Percentiles rank a stretch among this genome's conserved stretches.
Evolutionary conservation across 1,140 invertebrate species (phyloP).

Genomic region (Hestina assimilis): DNA sequence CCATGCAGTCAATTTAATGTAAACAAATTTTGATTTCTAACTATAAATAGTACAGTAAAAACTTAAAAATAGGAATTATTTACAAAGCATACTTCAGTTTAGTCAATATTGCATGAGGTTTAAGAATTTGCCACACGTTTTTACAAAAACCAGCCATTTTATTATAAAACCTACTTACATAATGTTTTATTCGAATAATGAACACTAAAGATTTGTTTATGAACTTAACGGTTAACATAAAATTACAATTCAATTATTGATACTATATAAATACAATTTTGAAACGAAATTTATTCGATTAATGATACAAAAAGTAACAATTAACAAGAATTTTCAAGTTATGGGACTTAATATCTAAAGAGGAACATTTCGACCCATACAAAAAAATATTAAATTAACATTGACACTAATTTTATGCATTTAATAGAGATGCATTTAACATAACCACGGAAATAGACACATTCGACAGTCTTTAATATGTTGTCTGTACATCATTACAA

Average conservation of each 20-base stretch:
- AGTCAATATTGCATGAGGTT: conserved; percentile 55
- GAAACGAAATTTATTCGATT: too few relatives aligned
- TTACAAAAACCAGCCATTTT: conserved; percentile 58
- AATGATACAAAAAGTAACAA: conserved; percentile 3
- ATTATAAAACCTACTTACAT: conserved; percentile 46
- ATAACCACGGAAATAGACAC: neutral
- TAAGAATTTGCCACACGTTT: conserved; percentile 47
- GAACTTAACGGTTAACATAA: too few relatives aligned
- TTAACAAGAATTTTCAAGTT: neutral
- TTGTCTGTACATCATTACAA: too few relatives aligned
- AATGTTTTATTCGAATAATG: conserved; percentile 48
- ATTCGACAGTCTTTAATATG: neutral
- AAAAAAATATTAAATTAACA: neutral
- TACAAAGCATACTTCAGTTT: conserved; percentile 65
- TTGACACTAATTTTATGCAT: neutral
- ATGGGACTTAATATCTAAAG: conserved; percentile 11
- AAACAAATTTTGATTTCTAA: conserved; percentile 15
- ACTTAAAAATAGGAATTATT: conserved; percentile 73
- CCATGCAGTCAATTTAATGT: conserved; percentile 28
- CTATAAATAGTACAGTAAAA: conserved; percentile 62
- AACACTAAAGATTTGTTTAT: conserved; percentile 57
- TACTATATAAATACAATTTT: too few relatives aligned
- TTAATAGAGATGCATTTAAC: neutral
- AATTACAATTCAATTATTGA: too few relatives aligned
- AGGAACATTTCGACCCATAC: conserved; percentile 9